Evolutionary conservation across 1,140 invertebrate genomes (phyloP).

Genomic region (Musca domestica): DNA sequence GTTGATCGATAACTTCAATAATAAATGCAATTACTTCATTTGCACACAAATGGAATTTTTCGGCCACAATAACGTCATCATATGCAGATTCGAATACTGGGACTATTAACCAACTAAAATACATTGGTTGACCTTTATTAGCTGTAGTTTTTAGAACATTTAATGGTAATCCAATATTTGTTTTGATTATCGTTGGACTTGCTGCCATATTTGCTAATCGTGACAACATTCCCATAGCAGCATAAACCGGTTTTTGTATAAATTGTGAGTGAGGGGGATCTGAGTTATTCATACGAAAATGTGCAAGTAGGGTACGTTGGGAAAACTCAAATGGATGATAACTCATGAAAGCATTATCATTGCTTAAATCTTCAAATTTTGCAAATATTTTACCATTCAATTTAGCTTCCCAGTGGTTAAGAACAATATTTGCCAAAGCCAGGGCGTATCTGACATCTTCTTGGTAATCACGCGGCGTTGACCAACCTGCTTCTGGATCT

Average conservation of each 20-base stretch:
- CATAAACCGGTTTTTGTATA: conserved; percentile 57
- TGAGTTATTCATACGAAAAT: conserved; percentile 58
- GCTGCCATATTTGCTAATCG: conserved; percentile 49
- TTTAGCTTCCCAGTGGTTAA: conserved; percentile 50
- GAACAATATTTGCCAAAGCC: conserved; percentile 51
- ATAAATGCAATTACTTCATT: conserved; percentile 38
- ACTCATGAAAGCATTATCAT: conserved; percentile 58
- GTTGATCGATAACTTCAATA: conserved; percentile 51
- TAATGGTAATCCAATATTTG: neutral
- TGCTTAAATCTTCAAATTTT: conserved; percentile 53
- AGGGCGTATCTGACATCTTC: conserved; percentile 55
- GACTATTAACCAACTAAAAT: conserved; percentile 25
- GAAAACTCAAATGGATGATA: conserved; percentile 56
- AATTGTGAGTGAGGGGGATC: conserved; percentile 55
- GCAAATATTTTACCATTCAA: conserved; percentile 34
- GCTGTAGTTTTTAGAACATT: conserved; percentile 20
- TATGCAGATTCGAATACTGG: neutral
- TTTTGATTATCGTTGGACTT: conserved; percentile 30
- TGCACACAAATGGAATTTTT: neutral
- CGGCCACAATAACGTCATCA: neutral
- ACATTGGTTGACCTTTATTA: neutral
- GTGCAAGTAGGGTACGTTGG: conserved; percentile 55
- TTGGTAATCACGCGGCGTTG: conserved; percentile 50
- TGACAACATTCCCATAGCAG: conserved; percentile 54
- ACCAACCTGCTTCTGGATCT: conserved; percentile 57